These are phyloP conservation scores for Acropora yongei DNA, from an alignment of 64 coral and sea anemone genomes.

Conservation along the genomic window DNA sequence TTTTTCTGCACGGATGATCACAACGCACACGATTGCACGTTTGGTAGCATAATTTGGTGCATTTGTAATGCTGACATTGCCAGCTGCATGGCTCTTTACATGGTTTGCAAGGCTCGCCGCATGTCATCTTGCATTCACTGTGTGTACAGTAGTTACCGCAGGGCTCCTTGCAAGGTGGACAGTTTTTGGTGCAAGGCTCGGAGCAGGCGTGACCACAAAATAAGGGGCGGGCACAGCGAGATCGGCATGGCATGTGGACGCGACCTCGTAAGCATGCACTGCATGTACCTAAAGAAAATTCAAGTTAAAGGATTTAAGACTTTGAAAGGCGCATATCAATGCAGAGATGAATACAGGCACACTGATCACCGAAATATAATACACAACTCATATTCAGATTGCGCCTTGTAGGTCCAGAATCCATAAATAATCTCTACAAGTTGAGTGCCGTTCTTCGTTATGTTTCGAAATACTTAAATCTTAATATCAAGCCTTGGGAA, in stretches of 20 bases:
- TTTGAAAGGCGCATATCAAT: no score
- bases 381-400: no score
- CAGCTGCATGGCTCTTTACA: conserved; percentile 56
- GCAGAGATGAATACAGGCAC: no score
- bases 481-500: no score
- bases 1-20: conserved; percentile 49
- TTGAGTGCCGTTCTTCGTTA: no score
- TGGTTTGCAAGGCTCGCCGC: conserved; percentile 64
- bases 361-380: no score
- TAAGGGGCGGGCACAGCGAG: conserved; percentile 46
- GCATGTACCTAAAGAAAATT: conserved; percentile 22
- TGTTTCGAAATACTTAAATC: no score
- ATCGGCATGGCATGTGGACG: conserved; percentile 44
- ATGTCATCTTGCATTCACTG: conserved; percentile 64
- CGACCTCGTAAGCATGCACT: conserved; percentile 27
- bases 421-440: no score
- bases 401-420: no score
- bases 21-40: conserved; percentile 59
- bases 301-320: background rate
- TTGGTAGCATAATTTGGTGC: conserved; percentile 54
- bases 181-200: conserved; percentile 74
- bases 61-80: conserved; percentile 60
- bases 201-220: conserved; percentile 74
- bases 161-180: conserved; percentile 66
- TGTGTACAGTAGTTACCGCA: conserved; percentile 70